These are phyloP conservation scores for Pristis pectinata DNA, from an alignment of 2,797 vertebrate genomes.

Conservation along the genomic window DNA sequence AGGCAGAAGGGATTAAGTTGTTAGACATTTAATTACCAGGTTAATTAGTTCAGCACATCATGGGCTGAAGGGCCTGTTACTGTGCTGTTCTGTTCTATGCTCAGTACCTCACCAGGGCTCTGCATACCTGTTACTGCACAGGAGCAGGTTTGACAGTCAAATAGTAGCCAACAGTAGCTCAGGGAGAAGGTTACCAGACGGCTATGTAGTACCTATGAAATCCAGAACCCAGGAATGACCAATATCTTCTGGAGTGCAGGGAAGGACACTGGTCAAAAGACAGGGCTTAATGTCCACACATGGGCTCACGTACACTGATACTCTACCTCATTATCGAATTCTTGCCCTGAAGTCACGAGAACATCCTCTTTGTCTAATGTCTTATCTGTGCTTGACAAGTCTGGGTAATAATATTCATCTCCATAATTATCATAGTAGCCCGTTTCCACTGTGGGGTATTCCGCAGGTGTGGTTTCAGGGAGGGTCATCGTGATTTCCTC, in stretches of 20 bases:
- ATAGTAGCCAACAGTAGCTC: too few relatives aligned
- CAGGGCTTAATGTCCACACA: not conserved
- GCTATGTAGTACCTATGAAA: not conserved
- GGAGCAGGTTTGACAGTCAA: not conserved
- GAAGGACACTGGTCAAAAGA: too few relatives aligned
- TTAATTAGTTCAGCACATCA: too few relatives aligned
- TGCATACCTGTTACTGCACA: not conserved
- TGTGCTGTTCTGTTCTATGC: not conserved
- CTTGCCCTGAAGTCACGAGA: not conserved
- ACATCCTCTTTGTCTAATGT: not conserved
- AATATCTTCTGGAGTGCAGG: not conserved
- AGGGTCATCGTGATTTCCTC: slow-evolving; percentile 33
- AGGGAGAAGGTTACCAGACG: not conserved
- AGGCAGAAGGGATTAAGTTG: too few relatives aligned
- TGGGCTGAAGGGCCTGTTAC: not conserved
- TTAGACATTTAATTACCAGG: too few relatives aligned
- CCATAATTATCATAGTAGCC: not conserved
- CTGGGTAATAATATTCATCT: not conserved
- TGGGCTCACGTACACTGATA: too few relatives aligned
- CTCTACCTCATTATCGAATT: not conserved
- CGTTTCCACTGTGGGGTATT: not conserved
- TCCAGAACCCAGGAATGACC: not conserved
- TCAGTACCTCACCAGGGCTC: not conserved
- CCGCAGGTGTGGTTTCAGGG: slow-evolving; percentile 38
- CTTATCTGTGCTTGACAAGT: not conserved